phyloP scores from a whole-genome alignment of 2,888 invertebrate genomes.

The Cosmopolites sordidus region DNA sequence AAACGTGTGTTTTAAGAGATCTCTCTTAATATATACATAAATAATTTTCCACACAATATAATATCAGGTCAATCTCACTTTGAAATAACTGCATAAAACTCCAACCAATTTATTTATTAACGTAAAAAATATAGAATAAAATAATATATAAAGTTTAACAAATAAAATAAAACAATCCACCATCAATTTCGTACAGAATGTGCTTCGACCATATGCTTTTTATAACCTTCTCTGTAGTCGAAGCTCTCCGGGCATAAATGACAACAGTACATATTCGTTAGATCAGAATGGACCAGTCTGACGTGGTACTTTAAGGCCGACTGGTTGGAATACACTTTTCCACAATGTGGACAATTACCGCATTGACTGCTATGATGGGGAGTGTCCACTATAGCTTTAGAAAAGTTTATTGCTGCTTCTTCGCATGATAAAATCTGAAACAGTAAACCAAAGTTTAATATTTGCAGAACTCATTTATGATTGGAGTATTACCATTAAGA shows the following conservation, averaged over 20 bases:
- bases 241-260: slow-evolving; percentile 67
- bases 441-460: too few relatives aligned
- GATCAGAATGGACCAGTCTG: slow-evolving; percentile 64
- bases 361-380: slow-evolving; percentile 50
- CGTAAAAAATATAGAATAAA: slow-evolving; percentile 27
- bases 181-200: slow-evolving; percentile 60
- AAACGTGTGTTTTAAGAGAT: too few relatives aligned
- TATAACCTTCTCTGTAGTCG: slow-evolving; percentile 63
- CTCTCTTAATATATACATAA: too few relatives aligned
- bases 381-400: slow-evolving; percentile 26
- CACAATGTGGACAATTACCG: slow-evolving; percentile 66
- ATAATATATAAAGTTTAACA: slow-evolving; percentile 30
- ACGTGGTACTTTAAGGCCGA: slow-evolving; percentile 59
- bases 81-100: not conserved
- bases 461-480: too few relatives aligned
- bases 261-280: slow-evolving; percentile 64
- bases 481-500: too few relatives aligned
- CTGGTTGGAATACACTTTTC: slow-evolving; percentile 65
- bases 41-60: too few relatives aligned
- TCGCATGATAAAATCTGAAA: slow-evolving; percentile 29
- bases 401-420: slow-evolving; percentile 30
- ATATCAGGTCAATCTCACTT: too few relatives aligned
- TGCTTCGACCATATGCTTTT: slow-evolving; percentile 65
- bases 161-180: slow-evolving; percentile 12
- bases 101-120: slow-evolving; percentile 29